These are phyloP conservation scores for Neolamprologus hecqui DNA, from an alignment of 2,113 vertebrate species.

Conservation along the genomic window DNA sequence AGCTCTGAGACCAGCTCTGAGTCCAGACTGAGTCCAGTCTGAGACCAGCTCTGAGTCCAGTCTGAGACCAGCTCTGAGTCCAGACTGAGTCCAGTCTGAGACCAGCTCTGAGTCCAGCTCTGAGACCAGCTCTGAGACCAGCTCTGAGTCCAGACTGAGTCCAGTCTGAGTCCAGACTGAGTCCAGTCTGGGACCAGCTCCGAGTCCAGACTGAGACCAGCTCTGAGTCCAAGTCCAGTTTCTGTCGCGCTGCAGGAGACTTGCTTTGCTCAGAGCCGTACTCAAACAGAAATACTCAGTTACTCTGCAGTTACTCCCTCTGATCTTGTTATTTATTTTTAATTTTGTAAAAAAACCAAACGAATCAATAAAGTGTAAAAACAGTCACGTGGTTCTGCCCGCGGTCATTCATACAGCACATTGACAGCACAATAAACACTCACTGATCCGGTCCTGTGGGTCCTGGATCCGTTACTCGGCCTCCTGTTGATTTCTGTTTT, in stretches of 20 bases:
- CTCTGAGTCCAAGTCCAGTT: fast-evolving
- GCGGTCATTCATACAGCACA: background rate
- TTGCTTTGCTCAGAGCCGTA: background rate
- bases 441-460: background rate
- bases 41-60: background rate
- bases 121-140: fast-evolving
- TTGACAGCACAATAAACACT: background rate
- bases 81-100: fast-evolving
- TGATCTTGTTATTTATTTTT: fast-evolving
- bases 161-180: fast-evolving
- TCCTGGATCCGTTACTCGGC: background rate
- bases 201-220: no score
- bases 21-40: fast-evolving
- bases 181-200: background rate
- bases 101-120: fast-evolving
- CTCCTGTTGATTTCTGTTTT: constrained; percentile 18
- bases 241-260: background rate
- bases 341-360: background rate
- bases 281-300: background rate
- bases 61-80: fast-evolving
- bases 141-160: fast-evolving
- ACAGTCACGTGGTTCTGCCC: background rate
- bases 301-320: background rate
- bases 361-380: background rate
- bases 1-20: no score